These are phyloP conservation scores for Lomographa bimaculata DNA, from an alignment of 2,888 invertebrate species.

Conservation along the genomic window DNA sequence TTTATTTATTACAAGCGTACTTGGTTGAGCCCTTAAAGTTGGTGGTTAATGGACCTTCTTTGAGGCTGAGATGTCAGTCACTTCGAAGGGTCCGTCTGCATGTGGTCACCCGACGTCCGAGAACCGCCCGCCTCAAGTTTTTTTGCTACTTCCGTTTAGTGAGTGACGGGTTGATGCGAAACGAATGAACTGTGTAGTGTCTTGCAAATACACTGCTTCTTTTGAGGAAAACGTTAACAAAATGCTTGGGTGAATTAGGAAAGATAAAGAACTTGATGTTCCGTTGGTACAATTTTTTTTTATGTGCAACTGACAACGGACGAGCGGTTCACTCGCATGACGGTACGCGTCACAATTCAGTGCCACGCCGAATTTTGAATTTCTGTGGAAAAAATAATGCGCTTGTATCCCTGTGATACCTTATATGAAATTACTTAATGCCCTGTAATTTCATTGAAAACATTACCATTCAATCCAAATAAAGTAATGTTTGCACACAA, in stretches of 20 bases:
- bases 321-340: too few species aligned
- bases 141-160: constrained; percentile 54
- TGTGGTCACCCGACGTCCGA: constrained; percentile 51
- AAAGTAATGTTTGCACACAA: too few species aligned
- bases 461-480: too few species aligned
- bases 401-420: too few species aligned
- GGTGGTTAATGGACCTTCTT: constrained; percentile 78
- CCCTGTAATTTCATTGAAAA: too few species aligned
- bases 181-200: constrained; percentile 54
- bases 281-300: too few species aligned
- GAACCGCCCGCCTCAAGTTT: constrained; percentile 37
- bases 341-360: too few species aligned
- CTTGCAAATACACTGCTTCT: constrained; percentile 31
- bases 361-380: too few species aligned
- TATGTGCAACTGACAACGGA: too few species aligned
- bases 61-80: constrained; percentile 67
- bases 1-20: constrained; percentile 80
- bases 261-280: too few species aligned
- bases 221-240: constrained; percentile 4
- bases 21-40: constrained; percentile 76
- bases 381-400: too few species aligned
- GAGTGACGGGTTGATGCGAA: constrained; percentile 63
- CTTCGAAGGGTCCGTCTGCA: constrained; percentile 41
- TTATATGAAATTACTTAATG: too few species aligned
- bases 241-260: background rate